Percentiles rank a stretch among this genome's conserved stretches.
These are phyloP conservation scores for Numenius phaeopus DNA, from an alignment of 2,797 vertebrate genomes.

Conservation along the genomic window DNA sequence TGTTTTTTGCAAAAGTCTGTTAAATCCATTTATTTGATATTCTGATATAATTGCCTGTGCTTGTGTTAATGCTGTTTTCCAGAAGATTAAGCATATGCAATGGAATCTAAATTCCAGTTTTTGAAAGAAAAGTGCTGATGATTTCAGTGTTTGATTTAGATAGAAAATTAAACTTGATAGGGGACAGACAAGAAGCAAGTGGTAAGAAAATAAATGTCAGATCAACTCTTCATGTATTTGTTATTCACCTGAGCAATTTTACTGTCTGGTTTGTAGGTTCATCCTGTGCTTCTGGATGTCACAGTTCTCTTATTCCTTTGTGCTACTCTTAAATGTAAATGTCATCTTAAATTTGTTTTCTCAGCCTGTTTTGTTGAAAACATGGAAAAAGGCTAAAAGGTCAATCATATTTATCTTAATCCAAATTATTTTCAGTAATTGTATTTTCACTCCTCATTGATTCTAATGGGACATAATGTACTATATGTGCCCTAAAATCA, in stretches of 20 bases:
- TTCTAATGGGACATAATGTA: conserved; percentile 22
- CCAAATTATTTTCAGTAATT: conserved; percentile 56
- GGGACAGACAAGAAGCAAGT: neutral
- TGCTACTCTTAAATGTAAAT: neutral
- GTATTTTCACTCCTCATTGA: conserved; percentile 56
- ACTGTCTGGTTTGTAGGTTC: neutral
- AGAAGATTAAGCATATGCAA: conserved; percentile 76
- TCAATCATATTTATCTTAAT: conserved; percentile 51
- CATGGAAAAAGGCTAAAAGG: conserved; percentile 20
- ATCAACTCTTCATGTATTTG: neutral
- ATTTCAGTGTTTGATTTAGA: conserved; percentile 60
- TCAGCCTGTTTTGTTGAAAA: conserved; percentile 24
- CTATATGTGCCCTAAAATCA: conserved; percentile 13
- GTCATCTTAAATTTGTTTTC: conserved; percentile 2
- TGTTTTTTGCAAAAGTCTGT: conserved; percentile 73
- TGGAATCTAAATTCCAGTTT: conserved; percentile 47
- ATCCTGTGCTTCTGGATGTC: neutral
- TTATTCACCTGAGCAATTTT: neutral
- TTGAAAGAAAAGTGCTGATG: conserved; percentile 24
- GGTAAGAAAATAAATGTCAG: neutral
- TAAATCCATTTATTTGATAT: conserved; percentile 82
- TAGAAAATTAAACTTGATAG: conserved; percentile 30
- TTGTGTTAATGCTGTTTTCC: conserved; percentile 73
- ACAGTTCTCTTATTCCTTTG: neutral
- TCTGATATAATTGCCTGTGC: conserved; percentile 73